A percentile compares a stretch with the other conserved stretches of the same genome.
phyloP scores from a whole-genome alignment of 2,797 vertebrate genomes.

The Eulemur coronatus region DNA sequence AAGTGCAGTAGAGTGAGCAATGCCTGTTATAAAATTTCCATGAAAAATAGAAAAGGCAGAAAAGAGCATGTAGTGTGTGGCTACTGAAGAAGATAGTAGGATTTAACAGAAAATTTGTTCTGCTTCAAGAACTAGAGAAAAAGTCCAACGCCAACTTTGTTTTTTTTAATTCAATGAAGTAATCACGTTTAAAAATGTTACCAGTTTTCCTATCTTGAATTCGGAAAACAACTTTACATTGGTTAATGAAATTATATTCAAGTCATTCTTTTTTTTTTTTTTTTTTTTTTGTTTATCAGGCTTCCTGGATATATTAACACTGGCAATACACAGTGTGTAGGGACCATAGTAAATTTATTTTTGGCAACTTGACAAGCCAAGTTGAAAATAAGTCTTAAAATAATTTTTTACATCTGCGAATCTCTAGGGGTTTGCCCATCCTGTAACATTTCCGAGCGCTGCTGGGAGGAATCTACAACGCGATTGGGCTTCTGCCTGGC shows the following conservation, averaged over 20 bases:
- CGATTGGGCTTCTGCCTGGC: background rate
- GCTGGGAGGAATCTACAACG: background rate
- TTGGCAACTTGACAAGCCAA: background rate
- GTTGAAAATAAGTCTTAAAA: background rate
- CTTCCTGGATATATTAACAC: background rate
- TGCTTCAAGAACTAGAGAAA: background rate
- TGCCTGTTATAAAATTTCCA: background rate
- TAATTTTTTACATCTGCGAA: slow-evolving; percentile 14
- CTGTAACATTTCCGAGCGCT: background rate
- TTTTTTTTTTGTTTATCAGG: background rate
- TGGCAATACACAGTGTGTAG: background rate
- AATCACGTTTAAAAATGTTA: background rate
- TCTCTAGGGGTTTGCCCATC: background rate
- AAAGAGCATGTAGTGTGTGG: background rate
- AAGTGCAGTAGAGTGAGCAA: background rate
- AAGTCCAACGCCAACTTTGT: background rate
- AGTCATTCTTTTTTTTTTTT: background rate
- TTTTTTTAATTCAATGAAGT: background rate
- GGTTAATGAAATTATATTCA: background rate
- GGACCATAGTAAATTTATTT: background rate
- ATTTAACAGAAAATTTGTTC: background rate
- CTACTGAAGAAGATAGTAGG: background rate
- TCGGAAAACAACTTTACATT: background rate
- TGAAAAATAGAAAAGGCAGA: background rate
- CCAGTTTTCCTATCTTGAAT: background rate